These are phyloP conservation scores for Acanthosepion pharaonis DNA, from an alignment of 2,888 invertebrate species.

Conservation along the genomic window DNA sequence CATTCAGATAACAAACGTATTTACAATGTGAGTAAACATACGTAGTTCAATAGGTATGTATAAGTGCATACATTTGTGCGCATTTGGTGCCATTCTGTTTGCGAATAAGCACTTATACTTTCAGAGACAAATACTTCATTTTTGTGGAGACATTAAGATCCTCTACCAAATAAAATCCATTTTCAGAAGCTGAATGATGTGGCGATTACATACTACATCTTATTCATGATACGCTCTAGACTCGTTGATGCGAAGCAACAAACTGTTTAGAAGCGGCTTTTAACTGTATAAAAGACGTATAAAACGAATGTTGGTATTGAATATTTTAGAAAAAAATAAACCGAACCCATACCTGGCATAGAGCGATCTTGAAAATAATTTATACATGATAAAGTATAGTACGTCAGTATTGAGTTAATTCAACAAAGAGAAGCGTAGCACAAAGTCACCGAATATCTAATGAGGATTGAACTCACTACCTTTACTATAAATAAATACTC, in stretches of 20 bases:
- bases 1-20: too few species aligned
- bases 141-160: too few species aligned
- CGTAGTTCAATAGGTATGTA: too few species aligned
- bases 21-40: too few species aligned
- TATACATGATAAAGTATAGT: not conserved
- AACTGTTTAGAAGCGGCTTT: not conserved
- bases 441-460: not conserved
- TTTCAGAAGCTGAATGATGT: not conserved
- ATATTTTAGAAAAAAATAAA: not conserved
- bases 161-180: not conserved
- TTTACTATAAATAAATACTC: not conserved
- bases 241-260: not conserved
- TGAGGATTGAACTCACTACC: not conserved
- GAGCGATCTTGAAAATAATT: not conserved
- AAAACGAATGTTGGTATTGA: not conserved
- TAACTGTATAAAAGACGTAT: not conserved
- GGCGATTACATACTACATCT: not conserved
- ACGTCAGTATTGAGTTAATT: not conserved
- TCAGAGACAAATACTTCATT: too few species aligned
- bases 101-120: too few species aligned
- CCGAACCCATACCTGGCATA: not conserved
- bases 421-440: not conserved
- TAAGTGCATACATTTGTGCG: too few species aligned
- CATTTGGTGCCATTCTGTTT: too few species aligned
- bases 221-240: not conserved